These are phyloP conservation scores for Cryptoblepharus egeriae DNA, from an alignment of 2,797 vertebrate genomes.

Conservation along the genomic window DNA sequence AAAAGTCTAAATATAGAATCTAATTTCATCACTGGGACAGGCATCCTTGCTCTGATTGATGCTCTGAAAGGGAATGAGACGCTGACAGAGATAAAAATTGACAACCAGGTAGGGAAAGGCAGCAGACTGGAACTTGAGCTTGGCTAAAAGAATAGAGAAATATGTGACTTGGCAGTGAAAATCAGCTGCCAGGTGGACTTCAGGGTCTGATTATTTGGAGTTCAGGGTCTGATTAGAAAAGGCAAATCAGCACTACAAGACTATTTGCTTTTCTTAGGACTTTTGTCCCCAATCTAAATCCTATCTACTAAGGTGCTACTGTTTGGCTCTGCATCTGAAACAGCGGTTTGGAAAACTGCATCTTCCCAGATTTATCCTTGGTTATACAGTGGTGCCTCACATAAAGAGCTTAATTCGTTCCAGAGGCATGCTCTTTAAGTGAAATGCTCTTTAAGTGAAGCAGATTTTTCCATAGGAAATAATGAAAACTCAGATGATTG, in stretches of 20 bases:
- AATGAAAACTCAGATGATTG: no score
- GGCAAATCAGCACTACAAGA: not conserved
- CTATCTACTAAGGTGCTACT: no score
- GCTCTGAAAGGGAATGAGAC: constrained; percentile 91
- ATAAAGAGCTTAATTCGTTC: no score
- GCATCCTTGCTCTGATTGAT: constrained; percentile 91
- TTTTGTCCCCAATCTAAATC: not conserved
- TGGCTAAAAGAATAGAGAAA: not conserved
- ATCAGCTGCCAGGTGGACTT: not conserved
- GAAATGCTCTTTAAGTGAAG: no score
- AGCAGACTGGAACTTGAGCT: not conserved
- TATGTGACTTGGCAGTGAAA: not conserved
- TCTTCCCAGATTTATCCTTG: no score
- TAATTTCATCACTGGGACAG: constrained; percentile 94
- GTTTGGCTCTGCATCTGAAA: no score
- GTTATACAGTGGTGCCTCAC: no score
- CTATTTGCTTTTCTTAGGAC: not conserved
- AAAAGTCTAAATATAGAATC: constrained; percentile 93
- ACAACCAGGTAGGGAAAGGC: constrained; percentile 91
- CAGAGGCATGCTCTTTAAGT: no score
- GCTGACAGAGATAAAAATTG: constrained; percentile 97
- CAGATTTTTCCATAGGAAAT: no score
- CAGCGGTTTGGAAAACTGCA: no score
- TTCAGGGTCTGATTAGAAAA: not conserved
- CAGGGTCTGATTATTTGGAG: not conserved